These are phyloP conservation scores for Meteorus sp. DNA, from an alignment of 1,140 invertebrate species.

Conservation along the genomic window DNA sequence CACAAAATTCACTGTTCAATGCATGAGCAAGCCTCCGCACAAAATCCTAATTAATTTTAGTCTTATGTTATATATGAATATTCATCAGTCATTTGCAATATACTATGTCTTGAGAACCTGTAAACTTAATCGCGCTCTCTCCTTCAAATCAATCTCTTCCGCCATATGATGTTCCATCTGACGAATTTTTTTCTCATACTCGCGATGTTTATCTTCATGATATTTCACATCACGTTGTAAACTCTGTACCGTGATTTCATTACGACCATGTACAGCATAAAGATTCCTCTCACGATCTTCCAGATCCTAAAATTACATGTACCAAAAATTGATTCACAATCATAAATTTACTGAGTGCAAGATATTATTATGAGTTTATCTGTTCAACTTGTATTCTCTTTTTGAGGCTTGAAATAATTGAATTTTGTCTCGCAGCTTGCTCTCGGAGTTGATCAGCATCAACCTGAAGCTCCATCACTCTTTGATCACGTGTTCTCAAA, in stretches of 20 bases:
- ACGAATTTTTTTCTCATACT: constrained; percentile 73
- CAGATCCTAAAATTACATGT: constrained; percentile 59
- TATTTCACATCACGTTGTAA: constrained; percentile 73
- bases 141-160: constrained; percentile 62
- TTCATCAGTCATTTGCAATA: too few species aligned
- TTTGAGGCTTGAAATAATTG: constrained; percentile 75
- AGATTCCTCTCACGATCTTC: constrained; percentile 74
- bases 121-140: constrained; percentile 40
- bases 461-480: constrained; percentile 68
- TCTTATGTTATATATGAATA: neutral
- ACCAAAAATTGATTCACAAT: neutral
- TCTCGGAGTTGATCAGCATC: constrained; percentile 75
- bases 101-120: constrained; percentile 33
- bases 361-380: neutral
- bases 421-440: constrained; percentile 77
- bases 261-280: constrained; percentile 63
- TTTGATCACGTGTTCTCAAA: constrained; percentile 67
- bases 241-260: constrained; percentile 71
- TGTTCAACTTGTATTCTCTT: constrained; percentile 69
- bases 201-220: constrained; percentile 74
- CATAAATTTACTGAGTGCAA: neutral
- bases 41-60: constrained; percentile 62
- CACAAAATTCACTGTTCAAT: constrained; percentile 69
- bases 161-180: constrained; percentile 71
- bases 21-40: constrained; percentile 68